These are phyloP conservation scores for Cordylochernes scorpioides DNA, from an alignment of 2,888 invertebrate genomes.

Conservation along the genomic window DNA sequence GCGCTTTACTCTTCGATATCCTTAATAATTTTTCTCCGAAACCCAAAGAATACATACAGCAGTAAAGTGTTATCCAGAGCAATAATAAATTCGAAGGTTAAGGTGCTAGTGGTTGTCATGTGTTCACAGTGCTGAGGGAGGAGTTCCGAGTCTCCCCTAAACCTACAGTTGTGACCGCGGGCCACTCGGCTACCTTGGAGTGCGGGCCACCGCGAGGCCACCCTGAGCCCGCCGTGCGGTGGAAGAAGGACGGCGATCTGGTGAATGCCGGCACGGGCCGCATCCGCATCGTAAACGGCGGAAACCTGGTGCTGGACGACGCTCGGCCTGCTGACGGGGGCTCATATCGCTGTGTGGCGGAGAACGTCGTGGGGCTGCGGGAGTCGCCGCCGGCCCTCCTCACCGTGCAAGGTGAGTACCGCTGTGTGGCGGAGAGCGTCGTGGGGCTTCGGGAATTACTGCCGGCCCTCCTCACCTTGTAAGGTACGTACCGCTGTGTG, in stretches of 20 bases:
- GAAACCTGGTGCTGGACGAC: constrained; percentile 65
- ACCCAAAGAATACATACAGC: no score
- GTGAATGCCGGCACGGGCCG: constrained; percentile 19
- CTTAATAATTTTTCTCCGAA: no score
- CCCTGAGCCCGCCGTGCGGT: constrained; percentile 59
- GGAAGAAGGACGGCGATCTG: constrained; percentile 61
- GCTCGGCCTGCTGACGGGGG: constrained; percentile 70
- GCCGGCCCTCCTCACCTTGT: no score
- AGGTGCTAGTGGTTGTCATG: no score
- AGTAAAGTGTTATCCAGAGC: no score
- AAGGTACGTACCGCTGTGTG: no score
- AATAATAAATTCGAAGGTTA: no score
- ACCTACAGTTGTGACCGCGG: constrained; percentile 52
- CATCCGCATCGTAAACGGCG: constrained; percentile 54
- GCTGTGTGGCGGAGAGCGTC: no score
- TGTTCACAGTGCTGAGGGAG: constrained; percentile 53
- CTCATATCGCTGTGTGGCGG: constrained; percentile 66
- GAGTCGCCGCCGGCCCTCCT: constrained; percentile 53
- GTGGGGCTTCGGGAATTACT: no score
- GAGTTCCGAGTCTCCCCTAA: constrained; percentile 64
- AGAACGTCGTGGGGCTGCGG: constrained; percentile 62
- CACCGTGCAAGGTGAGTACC: constrained; percentile 47
- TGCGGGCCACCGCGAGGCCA: constrained; percentile 68
- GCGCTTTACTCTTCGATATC: no score
- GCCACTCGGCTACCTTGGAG: constrained; percentile 54